Conservation (phyloP, 2,797 vertebrate species). For the Sebastiscus albofasciatus region DNA sequence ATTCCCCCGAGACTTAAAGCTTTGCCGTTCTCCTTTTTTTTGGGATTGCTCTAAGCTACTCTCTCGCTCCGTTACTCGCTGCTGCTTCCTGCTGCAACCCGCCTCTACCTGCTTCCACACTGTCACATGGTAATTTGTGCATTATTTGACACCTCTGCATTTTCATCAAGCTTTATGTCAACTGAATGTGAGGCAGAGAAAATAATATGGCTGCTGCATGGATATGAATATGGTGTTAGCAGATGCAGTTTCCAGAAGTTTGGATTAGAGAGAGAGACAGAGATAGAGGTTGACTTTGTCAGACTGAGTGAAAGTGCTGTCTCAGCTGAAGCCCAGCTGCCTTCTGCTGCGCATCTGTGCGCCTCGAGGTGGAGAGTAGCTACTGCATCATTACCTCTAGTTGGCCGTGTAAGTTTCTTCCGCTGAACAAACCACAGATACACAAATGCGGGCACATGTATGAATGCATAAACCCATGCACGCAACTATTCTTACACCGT, state of each 20-base stretch:
- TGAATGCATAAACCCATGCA: constrained; percentile 6
- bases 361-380: constrained; percentile 55
- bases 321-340: constrained; percentile 75
- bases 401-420: constrained; percentile 50
- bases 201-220: constrained; percentile 37
- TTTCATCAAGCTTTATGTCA: constrained; percentile 58
- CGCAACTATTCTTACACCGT: neutral
- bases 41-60: constrained; percentile 70
- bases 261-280: constrained; percentile 46
- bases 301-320: constrained; percentile 65
- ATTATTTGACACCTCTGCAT: constrained; percentile 60
- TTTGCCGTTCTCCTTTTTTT: constrained; percentile 76
- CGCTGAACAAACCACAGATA: constrained; percentile 32
- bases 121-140: constrained; percentile 59
- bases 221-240: constrained; percentile 25
- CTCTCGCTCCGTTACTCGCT: constrained; percentile 51
- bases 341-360: constrained; percentile 65
- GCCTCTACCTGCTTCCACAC: constrained; percentile 54
- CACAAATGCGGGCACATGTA: constrained; percentile 11
- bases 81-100: constrained; percentile 27
- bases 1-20: constrained; percentile 80
- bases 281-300: constrained; percentile 53
- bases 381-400: constrained; percentile 63
- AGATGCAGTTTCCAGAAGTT: constrained; percentile 43
- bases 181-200: constrained; percentile 50